A percentile compares a stretch with the other conserved stretches of the same genome.
Conservation (phyloP, 1,140 invertebrate genomes). For the Muscidifurax raptorellus region DNA sequence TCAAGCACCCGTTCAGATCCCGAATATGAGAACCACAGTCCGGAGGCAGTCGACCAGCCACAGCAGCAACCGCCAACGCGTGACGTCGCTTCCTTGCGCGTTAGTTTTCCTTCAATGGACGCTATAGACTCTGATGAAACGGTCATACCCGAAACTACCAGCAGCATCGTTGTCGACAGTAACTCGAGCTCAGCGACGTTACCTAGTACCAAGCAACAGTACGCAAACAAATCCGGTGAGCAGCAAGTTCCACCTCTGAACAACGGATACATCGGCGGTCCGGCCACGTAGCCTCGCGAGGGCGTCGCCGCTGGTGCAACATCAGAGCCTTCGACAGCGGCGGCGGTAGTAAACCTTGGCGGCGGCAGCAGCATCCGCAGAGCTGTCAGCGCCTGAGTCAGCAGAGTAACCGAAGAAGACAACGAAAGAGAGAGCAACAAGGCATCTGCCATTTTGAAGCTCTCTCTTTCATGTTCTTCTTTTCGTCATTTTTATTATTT, state of each 20-base stretch:
- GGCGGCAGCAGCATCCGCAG: constrained; percentile 49
- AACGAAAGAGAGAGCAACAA: not conserved
- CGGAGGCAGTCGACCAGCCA: constrained; percentile 44
- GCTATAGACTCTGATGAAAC: constrained; percentile 55
- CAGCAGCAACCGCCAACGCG: constrained; percentile 9
- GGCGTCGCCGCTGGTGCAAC: constrained; percentile 13
- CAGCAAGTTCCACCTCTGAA: constrained; percentile 60
- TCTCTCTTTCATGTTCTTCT: constrained; percentile 23
- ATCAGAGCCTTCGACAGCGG: not conserved
- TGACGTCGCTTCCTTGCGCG: constrained; percentile 45
- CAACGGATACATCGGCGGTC: constrained; percentile 71
- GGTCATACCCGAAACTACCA: not conserved
- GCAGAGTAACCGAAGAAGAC: not conserved
- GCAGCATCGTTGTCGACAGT: constrained; percentile 42
- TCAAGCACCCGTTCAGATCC: constrained; percentile 55
- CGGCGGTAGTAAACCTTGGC: constrained; percentile 18
- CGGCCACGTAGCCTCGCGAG: constrained; percentile 67
- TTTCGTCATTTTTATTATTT: constrained; percentile 19
- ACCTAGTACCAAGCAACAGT: constrained; percentile 23
- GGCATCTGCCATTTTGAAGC: not conserved
- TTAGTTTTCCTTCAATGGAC: constrained; percentile 63
- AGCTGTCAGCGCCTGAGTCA: constrained; percentile 46
- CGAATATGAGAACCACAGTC: constrained; percentile 70
- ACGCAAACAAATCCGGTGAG: constrained; percentile 46
- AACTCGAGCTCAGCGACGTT: constrained; percentile 21